Conservation (phyloP, 2,797 vertebrate genomes). For the Cynopterus sphinx region DNA sequence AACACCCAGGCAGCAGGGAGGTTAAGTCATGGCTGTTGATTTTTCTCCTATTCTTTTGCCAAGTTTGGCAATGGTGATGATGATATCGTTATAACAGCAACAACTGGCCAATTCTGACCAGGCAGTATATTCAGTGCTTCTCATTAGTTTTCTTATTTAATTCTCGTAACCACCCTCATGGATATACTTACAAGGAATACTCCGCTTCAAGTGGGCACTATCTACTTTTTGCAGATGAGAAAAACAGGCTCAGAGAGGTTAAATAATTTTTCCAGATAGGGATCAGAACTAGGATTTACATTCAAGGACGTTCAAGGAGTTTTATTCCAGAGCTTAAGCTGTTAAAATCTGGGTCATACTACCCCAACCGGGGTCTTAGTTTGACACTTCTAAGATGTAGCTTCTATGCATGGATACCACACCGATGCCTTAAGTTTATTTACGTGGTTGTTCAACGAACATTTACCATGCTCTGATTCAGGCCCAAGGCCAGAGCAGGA, state of each 20-base stretch:
- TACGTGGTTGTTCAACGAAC: neutral
- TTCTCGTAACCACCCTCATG: neutral
- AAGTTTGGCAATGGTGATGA: neutral
- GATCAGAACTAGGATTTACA: neutral
- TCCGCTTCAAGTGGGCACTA: neutral
- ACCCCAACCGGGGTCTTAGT: neutral
- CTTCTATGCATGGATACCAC: neutral
- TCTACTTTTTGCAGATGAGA: neutral
- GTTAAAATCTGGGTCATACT: neutral
- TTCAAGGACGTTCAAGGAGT: neutral
- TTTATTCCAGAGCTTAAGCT: neutral
- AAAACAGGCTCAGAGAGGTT: neutral
- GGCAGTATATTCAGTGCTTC: neutral
- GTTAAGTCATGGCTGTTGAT: neutral
- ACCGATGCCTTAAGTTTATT: neutral
- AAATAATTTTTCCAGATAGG: neutral
- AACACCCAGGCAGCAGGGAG: neutral
- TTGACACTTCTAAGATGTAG: neutral
- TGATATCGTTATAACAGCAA: neutral
- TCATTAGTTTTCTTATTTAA: neutral
- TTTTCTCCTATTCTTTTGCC: neutral
- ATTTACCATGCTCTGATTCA: neutral
- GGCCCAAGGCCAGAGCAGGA: neutral
- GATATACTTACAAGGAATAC: no score
- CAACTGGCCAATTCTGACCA: neutral